Percentiles rank a stretch among this genome's conserved stretches.
Conservation (phyloP, 1,140 invertebrate genomes). For the Bombus picipes region DNA sequence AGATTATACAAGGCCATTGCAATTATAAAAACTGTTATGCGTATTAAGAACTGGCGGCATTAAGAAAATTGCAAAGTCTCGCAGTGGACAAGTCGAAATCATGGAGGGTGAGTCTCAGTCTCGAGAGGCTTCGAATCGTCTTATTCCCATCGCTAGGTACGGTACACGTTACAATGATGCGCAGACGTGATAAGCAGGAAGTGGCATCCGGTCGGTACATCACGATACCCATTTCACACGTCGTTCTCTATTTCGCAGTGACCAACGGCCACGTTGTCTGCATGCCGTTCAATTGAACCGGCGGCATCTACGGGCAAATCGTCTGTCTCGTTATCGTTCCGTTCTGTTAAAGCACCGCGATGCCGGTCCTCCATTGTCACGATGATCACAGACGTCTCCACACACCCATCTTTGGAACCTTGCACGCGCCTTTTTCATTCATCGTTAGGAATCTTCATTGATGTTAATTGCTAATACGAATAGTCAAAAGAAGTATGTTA, state of each 20-base stretch:
- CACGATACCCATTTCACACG: constrained; percentile 61
- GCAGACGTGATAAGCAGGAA: constrained; percentile 77
- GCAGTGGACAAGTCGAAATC: background rate
- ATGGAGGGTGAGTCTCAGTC: too few relatives aligned
- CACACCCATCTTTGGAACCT: background rate
- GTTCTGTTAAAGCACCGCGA: background rate
- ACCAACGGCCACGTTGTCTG: constrained; percentile 50
- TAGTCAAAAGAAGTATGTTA: background rate
- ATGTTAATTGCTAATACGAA: background rate
- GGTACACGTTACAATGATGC: constrained; percentile 53
- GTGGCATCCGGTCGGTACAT: constrained; percentile 76
- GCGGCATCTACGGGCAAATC: constrained; percentile 50
- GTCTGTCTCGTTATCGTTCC: constrained; percentile 40
- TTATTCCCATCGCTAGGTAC: constrained; percentile 50
- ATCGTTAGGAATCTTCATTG: background rate
- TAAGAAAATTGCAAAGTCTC: background rate
- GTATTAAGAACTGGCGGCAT: too few relatives aligned
- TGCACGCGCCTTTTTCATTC: background rate
- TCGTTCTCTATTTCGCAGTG: constrained; percentile 58
- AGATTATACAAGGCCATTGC: background rate
- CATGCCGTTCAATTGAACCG: constrained; percentile 53
- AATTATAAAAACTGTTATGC: background rate
- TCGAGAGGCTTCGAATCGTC: constrained; percentile 17
- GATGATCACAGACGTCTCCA: background rate
- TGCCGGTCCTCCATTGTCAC: constrained; percentile 5